Base-by-base conservation (phyloP, 2,888 invertebrate species). In the Meiosimyza platycephala region DNA sequence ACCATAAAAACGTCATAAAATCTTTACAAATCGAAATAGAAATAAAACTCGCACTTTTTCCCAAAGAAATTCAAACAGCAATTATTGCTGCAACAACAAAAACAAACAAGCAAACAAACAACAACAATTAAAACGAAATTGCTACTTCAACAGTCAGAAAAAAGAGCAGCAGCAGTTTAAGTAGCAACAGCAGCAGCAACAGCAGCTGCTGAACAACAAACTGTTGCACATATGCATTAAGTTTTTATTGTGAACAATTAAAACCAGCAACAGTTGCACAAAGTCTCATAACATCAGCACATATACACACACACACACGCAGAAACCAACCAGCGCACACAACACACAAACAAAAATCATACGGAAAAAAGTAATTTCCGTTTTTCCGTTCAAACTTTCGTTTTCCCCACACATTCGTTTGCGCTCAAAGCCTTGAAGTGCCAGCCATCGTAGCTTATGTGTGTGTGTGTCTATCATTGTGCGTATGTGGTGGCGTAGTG, bases 171-270 rank as follows among this genome's bases (percentile, higher is more conserved):
- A 47, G 52, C 52, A 54, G 13, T 51, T 40, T 3, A 50, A 13
- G 40, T 51, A 28, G 28, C 33, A 51, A 62, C 59, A 64, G 57
- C 65, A 63, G 22, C 70, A 63, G 22, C 18, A 15, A 63, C 47
- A 63, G n/a, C n/a, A 63, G 28, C 28, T 13, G 12, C n/a, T 2
- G 60, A 62, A 28, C 69, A 69, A 79, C 81, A 81, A 81, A 82
- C 81, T 82, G 81, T 82, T 81, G 82, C 82, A 70, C 75, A 73
- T 40, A 40, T 78, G 74, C 59, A 76, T 78, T 77, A 74, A 74
- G 75, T 77, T 75, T 76, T 74, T 72, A 75, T 76, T 67, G 70
- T 72, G 52, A 72, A 63, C 57, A 69, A 57, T 65, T 67, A 59
- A 67, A 74, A 71, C 28, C 65, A 72, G 63, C 73, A 75, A 71